phyloP scores from a whole-genome alignment of 2,113 vertebrate genomes.

The Carettochelys insculpta region DNA sequence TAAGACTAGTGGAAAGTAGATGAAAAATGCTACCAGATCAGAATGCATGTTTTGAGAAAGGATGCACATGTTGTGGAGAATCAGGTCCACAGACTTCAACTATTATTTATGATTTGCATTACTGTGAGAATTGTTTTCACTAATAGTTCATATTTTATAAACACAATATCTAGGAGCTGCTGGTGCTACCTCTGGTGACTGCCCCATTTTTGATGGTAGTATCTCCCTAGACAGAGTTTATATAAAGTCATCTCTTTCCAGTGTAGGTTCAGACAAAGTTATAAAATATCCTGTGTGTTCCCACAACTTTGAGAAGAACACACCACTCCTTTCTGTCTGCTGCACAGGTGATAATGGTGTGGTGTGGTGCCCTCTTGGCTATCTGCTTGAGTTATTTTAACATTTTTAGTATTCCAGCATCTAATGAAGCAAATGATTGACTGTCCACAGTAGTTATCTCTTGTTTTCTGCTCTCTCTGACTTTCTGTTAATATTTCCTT shows the following conservation, averaged over 20 bases:
- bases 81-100: neutral
- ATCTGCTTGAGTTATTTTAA: neutral
- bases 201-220: neutral
- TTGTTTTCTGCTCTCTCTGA: neutral
- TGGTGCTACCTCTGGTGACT: neutral
- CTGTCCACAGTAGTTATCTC: neutral
- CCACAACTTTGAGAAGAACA: neutral
- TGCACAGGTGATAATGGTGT: neutral
- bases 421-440: neutral
- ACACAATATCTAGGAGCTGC: neutral
- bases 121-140: conserved; percentile 10
- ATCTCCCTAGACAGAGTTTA: neutral
- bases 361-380: neutral
- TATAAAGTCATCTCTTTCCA: neutral
- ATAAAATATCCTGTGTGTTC: conserved; percentile 20
- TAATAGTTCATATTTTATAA: conserved; percentile 20
- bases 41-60: neutral
- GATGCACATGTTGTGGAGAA: neutral
- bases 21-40: neutral
- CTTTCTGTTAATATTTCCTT: neutral
- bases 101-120: neutral
- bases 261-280: neutral
- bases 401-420: neutral
- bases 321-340: neutral
- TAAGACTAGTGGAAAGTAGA: rapidly evolving